A percentile compares a stretch with the other conserved stretches of the same genome.
Conservation (phyloP, 1,140 invertebrate species). For the Chymomyza costata region DNA sequence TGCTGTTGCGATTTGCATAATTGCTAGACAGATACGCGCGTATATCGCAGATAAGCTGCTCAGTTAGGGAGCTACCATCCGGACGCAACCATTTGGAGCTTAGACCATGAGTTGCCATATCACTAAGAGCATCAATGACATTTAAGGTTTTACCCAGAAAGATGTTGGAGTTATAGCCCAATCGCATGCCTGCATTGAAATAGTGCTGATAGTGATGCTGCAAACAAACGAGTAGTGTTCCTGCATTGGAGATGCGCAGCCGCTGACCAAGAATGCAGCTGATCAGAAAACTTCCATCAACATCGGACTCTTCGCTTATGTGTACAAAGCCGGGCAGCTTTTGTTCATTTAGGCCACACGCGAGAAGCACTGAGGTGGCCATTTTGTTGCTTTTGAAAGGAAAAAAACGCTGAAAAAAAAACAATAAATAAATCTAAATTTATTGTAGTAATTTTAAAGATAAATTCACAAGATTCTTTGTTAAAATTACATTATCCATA, state of each 20-base stretch:
- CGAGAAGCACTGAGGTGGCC: slow-evolving; percentile 77
- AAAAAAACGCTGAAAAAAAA: neutral
- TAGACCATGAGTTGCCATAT: slow-evolving; percentile 67
- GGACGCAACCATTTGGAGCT: slow-evolving; percentile 53
- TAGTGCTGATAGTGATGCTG: slow-evolving; percentile 84
- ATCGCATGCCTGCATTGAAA: slow-evolving; percentile 82
- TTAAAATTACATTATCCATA: no score
- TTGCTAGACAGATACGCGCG: slow-evolving; percentile 46
- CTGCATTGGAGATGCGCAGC: slow-evolving; percentile 77
- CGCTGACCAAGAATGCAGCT: slow-evolving; percentile 79
- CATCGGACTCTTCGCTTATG: slow-evolving; percentile 81
- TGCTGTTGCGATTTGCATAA: slow-evolving; percentile 53
- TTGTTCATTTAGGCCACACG: slow-evolving; percentile 79
- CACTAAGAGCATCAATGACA: slow-evolving; percentile 78
- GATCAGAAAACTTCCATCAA: slow-evolving; percentile 83
- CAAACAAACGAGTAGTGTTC: slow-evolving; percentile 80
- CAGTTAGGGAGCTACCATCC: slow-evolving; percentile 41
- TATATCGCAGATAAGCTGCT: slow-evolving; percentile 52
- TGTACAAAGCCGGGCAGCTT: slow-evolving; percentile 78
- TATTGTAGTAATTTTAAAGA: neutral
- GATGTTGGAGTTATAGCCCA: slow-evolving; percentile 82
- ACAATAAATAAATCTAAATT: neutral
- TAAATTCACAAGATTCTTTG: neutral
- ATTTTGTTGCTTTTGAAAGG: slow-evolving; percentile 68
- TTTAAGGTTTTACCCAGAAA: slow-evolving; percentile 77